phyloP scores from a whole-genome alignment of 1,140 invertebrate genomes.

The Zaprionus lachaisei region DNA sequence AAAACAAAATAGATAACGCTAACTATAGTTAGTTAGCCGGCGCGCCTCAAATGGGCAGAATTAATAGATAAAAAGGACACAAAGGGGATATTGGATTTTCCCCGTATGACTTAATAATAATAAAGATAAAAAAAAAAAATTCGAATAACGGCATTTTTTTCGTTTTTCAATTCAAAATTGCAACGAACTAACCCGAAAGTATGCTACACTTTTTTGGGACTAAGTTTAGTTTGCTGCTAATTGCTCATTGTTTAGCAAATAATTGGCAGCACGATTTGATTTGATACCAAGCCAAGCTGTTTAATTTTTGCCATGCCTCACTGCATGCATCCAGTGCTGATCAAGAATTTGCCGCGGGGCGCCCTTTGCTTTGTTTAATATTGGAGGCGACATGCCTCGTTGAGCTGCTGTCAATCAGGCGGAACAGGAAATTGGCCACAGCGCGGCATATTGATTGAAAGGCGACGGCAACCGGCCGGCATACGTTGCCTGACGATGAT shows the following conservation, averaged over 20 bases:
- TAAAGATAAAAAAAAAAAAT: no score
- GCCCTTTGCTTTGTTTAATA: conserved; percentile 23
- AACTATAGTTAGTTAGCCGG: no score
- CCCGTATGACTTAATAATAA: no score
- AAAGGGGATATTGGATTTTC: no score
- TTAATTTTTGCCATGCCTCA: conserved; percentile 36
- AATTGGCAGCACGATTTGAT: conserved; percentile 44
- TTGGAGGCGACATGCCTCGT: conserved; percentile 22
- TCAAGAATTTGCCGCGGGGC: neutral
- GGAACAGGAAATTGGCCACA: conserved; percentile 14
- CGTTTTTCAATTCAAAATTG: no score
- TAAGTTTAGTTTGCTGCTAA: conserved; percentile 27
- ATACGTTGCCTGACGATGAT: neutral
- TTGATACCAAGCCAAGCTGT: conserved; percentile 25
- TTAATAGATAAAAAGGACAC: no score
- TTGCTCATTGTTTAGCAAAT: conserved; percentile 46
- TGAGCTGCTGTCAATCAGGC: conserved; percentile 28
- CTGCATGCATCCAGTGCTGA: conserved; percentile 8
- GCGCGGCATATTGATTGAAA: conserved; percentile 30
- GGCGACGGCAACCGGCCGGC: conserved; percentile 19
- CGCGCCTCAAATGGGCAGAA: no score
- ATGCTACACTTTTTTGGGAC: conserved; percentile 4
- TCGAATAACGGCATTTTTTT: no score
- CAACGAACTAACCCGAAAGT: neutral
- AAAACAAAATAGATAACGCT: no score